These are phyloP conservation scores for Nyctereutes procyonoides DNA, from an alignment of 2,113 vertebrate species.

Conservation along the genomic window DNA sequence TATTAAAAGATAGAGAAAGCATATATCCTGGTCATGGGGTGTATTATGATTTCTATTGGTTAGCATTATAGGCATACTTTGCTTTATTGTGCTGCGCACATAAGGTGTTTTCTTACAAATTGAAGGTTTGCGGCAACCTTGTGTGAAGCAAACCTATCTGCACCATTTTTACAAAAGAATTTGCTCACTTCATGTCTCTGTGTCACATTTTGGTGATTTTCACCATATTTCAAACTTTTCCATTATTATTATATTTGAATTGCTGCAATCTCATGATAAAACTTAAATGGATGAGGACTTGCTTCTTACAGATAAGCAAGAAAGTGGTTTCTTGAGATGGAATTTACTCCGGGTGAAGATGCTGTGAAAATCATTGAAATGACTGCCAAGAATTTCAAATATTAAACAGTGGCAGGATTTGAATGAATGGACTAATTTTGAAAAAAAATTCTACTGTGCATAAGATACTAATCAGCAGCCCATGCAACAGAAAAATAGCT, in stretches of 20 bases:
- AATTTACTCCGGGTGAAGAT: not conserved
- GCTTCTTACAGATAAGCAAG: not conserved
- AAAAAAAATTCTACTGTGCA: not conserved
- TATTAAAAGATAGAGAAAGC: not conserved
- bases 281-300: not conserved
- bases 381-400: not conserved
- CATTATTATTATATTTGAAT: not conserved
- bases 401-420: not conserved
- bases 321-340: not conserved
- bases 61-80: not conserved
- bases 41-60: not conserved
- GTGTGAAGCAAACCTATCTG: not conserved
- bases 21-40: not conserved
- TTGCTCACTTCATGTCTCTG: not conserved
- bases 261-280: not conserved
- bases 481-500: not conserved
- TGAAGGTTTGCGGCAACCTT: not conserved
- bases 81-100: not conserved
- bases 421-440: not conserved
- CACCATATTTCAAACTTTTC: not conserved
- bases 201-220: not conserved
- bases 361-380: not conserved
- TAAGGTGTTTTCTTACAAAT: not conserved
- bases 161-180: not conserved
- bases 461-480: not conserved